phyloP scores from a whole-genome alignment of 35 echinoderm and acorn worm species.

The Ptychodera flava region DNA sequence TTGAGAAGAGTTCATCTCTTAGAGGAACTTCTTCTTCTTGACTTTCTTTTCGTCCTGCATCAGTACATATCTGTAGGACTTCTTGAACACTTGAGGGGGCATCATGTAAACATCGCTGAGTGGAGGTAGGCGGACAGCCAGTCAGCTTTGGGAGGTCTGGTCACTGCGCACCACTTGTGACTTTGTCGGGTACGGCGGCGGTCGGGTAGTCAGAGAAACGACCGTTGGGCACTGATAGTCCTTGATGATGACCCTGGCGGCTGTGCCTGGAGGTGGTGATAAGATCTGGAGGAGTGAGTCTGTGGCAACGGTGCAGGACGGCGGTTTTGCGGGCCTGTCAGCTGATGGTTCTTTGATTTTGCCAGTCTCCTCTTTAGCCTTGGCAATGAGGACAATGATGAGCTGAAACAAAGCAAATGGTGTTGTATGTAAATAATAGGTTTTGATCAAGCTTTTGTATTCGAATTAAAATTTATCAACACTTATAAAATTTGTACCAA shows the following conservation, averaged over 20 bases:
- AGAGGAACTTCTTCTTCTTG: neutral
- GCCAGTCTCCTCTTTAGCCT: neutral
- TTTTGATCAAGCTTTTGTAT: too few relatives aligned
- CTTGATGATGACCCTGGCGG: neutral
- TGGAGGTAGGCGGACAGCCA: neutral
- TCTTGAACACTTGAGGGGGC: neutral
- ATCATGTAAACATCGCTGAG: neutral
- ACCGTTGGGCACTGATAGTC: neutral
- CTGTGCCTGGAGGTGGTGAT: neutral
- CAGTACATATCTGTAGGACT: neutral
- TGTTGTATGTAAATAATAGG: too few relatives aligned
- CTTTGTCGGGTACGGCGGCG: neutral
- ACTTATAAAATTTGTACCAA: too few relatives aligned
- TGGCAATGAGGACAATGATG: neutral
- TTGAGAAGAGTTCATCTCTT: too few relatives aligned
- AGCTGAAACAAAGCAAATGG: neutral
- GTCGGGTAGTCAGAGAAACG: neutral
- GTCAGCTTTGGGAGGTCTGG: neutral
- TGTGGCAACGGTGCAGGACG: neutral
- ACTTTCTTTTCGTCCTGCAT: neutral
- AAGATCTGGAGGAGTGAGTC: neutral
- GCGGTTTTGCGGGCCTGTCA: neutral
- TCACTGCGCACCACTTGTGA: neutral
- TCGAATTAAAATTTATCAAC: too few relatives aligned
- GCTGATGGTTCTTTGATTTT: neutral